phyloP scores from a whole-genome alignment of 1,140 invertebrate genomes.

The Frieseomelitta varia region DNA sequence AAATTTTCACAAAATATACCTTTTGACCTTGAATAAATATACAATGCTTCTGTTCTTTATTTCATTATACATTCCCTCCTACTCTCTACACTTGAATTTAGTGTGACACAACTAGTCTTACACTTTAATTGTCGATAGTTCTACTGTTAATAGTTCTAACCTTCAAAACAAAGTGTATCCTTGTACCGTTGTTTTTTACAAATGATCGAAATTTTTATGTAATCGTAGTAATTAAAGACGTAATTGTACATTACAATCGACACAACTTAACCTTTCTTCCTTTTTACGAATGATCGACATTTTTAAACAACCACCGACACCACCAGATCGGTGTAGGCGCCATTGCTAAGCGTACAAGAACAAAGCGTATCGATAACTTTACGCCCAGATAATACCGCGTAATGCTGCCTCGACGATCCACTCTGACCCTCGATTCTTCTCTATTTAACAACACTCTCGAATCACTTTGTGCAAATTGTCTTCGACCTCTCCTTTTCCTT shows the following conservation, averaged over 20 bases:
- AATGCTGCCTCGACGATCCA: not conserved
- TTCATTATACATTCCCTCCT: too few species aligned
- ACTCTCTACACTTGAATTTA: too few species aligned
- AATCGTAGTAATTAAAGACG: too few species aligned
- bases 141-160: not conserved
- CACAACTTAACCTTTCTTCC: too few species aligned
- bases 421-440: not conserved
- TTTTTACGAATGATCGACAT: not conserved
- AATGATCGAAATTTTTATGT: not conserved
- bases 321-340: too few species aligned
- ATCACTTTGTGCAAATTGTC: not conserved
- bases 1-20: too few species aligned
- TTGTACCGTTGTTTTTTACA: not conserved
- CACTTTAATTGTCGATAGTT: too few species aligned
- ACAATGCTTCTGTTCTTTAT: too few species aligned
- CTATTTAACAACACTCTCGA: not conserved
- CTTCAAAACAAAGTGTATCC: not conserved
- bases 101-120: too few species aligned
- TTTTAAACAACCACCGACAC: not conserved
- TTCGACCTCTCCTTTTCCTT: not conserved
- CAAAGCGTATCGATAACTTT: conserved; percentile 6
- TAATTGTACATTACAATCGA: too few species aligned
- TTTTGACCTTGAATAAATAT: too few species aligned
- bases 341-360: conserved; percentile 21
- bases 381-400: not conserved